phyloP scores from a whole-genome alignment of 2,113 vertebrate genomes.

The Forbesichthys papilliferus region DNA sequence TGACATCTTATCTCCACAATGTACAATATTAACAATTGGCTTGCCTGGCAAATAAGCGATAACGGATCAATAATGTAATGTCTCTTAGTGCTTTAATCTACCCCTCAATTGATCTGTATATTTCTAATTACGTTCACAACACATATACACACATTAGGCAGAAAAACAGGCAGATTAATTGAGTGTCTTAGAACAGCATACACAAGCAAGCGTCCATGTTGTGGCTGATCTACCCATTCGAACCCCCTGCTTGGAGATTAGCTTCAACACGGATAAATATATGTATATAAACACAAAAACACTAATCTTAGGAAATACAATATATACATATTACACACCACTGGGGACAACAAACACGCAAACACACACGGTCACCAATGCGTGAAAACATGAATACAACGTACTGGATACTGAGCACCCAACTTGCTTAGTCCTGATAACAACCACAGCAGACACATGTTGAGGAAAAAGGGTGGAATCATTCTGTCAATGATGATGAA shows the following conservation, averaged over 20 bases:
- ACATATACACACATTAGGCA: slow-evolving; percentile 16
- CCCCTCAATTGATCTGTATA: background rate
- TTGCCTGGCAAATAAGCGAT: background rate
- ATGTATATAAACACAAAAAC: background rate
- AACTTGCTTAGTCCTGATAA: no score
- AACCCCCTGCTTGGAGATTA: slow-evolving; percentile 14
- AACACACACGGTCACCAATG: no score
- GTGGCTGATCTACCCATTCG: slow-evolving; percentile 19
- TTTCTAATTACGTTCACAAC: no score
- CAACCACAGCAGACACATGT: no score
- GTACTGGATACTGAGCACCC: no score
- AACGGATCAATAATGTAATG: slow-evolving; percentile 1
- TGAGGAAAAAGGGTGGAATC: no score
- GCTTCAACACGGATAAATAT: background rate
- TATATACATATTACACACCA: background rate
- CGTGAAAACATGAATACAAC: no score
- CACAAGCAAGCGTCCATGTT: slow-evolving; percentile 11
- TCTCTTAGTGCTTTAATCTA: slow-evolving; percentile 29
- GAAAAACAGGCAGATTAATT: slow-evolving; percentile 26
- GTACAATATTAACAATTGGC: background rate
- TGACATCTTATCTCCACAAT: background rate
- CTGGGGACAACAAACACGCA: background rate
- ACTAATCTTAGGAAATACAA: background rate
- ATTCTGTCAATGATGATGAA: no score
- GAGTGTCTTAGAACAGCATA: slow-evolving; percentile 31